Evolutionary conservation across 2,113 vertebrate genomes (phyloP), one percentile per base, ranked within the genome.

Genomic region (Ailuropoda melanoleuca): DNA sequence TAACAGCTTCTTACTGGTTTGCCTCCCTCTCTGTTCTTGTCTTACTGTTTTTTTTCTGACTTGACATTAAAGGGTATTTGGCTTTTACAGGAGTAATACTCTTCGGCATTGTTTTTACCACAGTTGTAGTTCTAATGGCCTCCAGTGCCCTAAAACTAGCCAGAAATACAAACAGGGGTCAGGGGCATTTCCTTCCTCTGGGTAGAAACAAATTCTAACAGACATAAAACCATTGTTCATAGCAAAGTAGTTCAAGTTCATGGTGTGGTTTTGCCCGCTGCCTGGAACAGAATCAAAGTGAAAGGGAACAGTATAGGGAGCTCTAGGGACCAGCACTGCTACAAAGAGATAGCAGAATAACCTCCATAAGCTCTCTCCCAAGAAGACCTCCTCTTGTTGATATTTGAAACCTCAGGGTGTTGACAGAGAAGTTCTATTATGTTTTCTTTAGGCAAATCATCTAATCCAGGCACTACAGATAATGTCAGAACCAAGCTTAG

Each of bases 21-120:
- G 8, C 18, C 18, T 4, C 34, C 18, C 34, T 68, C 66, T 68
- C 66, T 37, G 34, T 19, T 68, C 37, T 68, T n/a, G 21, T 68
- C 18, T 37, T 68, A 37, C 8, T 31, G 6, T 31, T 26, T 72
- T 43, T 93, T 88, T 84, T 77, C 34, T 39, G 68, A 17, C 24
- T 92, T 85, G 95, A 68, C 48, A 95, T 62, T 95, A 94, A 81
- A 19, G 37, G 46, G 56, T 17, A 43, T 93, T 77, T 58, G 94
- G 77, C 23, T 81, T 46, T 90, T 81, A 53, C 37, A 96, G 90
- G 72, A 97, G 92, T 80, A 90, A 96, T 60, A 94, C 83, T 53
- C 78, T 95, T 56, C 64, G 94, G 87, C 74, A 97, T 88, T 96
- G 90, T 58, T 95, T 88, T 80, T 96, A 88, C 91, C 68, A 97